Base-by-base conservation (phyloP, 1,140 invertebrate species). In the Sminthurides bifidus region DNA sequence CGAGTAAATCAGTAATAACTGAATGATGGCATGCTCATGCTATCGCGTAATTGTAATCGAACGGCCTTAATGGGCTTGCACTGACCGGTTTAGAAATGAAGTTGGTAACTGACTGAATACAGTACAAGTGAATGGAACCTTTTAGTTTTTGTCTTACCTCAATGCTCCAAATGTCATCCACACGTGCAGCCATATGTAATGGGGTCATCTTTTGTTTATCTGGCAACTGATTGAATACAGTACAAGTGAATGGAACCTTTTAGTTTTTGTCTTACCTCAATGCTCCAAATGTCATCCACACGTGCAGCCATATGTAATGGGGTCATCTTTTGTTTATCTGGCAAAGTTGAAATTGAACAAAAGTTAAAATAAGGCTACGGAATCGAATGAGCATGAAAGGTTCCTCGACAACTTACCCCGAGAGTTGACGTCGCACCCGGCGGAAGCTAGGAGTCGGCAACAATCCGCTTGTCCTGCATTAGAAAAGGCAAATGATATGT, bases 171-270 rank as follows among this genome's bases (percentile, higher is more conserved):
- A 62, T 59, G 45, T 66, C 64, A 50, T 63, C 59, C 1, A 66
- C 64, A 23, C 64, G 33, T 23, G 56, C 38, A 17, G 64, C 64
- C 58, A 59, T 63, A 27, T 59, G 60, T 17, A 65, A 45, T n/a
- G 64, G 64, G 15, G 61, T 61, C 58, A 65, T 59, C 54, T 63
- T 65, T 31, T 63, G 58, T 10, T 59, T 46, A 58, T 65, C 64
- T 49, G 21, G 3, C 31, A 31, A 21, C 24, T n/a, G 24, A 14
- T 43, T 43, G 24, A 43, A 43, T 14, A 43, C 41, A n/a, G 8
- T n/a, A n/a, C n/a, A n/a, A n/a, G n/a, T n/a, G n/a, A n/a, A n/a
- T n/a, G n/a, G n/a, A n/a, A n/a, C n/a, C n/a, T n/a, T n/a, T n/a
- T n/a, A n/a, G n/a, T n/a, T n/a, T 35, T 35, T 35, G 19, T 46